phyloP scores from a whole-genome alignment of 2,888 invertebrate species.

The Lutraria lutraria region DNA sequence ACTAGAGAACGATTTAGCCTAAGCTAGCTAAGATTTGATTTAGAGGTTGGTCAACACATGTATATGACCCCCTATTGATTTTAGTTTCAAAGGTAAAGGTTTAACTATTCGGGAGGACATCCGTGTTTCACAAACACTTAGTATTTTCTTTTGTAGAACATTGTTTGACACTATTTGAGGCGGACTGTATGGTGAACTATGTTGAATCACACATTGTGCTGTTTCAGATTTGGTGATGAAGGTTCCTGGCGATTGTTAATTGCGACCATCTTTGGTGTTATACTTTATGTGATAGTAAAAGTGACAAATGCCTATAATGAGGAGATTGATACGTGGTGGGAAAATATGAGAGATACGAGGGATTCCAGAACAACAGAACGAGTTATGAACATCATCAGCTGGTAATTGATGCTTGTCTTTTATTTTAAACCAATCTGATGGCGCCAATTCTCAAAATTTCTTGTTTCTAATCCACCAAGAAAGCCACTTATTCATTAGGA shows the following conservation, averaged over 20 bases:
- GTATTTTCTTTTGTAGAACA: neutral
- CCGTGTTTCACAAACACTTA: too few relatives aligned
- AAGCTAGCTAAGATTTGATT: too few relatives aligned
- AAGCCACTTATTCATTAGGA: too few relatives aligned
- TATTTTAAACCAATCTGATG: too few relatives aligned
- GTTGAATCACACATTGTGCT: neutral
- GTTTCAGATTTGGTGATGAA: slow-evolving; percentile 75
- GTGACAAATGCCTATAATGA: slow-evolving; percentile 37
- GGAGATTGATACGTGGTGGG: slow-evolving; percentile 54
- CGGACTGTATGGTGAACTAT: neutral
- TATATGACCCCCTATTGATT: too few relatives aligned
- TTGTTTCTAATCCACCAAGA: neutral
- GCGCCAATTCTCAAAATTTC: neutral
- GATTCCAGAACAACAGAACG: slow-evolving; percentile 33
- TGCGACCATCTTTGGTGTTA: slow-evolving; percentile 69
- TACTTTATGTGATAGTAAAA: slow-evolving; percentile 55
- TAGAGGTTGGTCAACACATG: too few relatives aligned
- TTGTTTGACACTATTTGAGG: too few relatives aligned
- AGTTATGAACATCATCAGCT: slow-evolving; percentile 31
- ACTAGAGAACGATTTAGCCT: too few relatives aligned
- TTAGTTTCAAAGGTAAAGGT: neutral
- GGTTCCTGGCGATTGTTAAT: slow-evolving; percentile 74
- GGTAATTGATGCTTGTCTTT: slow-evolving; percentile 41
- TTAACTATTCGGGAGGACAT: too few relatives aligned
- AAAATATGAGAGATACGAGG: slow-evolving; percentile 29